Percentiles rank a stretch among this genome's conserved stretches.
phyloP scores from a whole-genome alignment of 2,888 invertebrate species.

The Tanypteryx hageni region DNA sequence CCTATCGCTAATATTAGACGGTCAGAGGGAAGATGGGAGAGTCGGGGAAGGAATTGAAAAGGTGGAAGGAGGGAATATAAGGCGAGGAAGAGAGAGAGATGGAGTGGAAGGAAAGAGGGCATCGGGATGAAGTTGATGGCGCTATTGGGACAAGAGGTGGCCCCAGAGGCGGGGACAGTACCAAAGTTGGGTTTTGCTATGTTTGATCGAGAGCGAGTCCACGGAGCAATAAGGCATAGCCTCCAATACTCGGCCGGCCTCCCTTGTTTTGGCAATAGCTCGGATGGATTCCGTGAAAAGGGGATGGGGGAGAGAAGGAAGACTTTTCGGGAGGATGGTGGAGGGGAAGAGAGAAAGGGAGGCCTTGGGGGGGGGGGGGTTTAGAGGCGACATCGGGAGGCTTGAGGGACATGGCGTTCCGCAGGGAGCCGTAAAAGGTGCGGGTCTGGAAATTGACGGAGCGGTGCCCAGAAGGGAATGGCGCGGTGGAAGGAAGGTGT shows the following conservation, averaged over 20 bases:
- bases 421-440: slow-evolving; percentile 60
- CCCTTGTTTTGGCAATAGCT: slow-evolving; percentile 40
- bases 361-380: background rate
- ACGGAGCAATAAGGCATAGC: slow-evolving; percentile 18
- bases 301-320: background rate
- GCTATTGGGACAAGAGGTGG: slow-evolving; percentile 21
- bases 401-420: slow-evolving; percentile 41
- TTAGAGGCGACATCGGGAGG: background rate
- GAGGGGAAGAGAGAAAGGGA: no score
- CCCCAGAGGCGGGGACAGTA: background rate
- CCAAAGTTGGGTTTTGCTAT: slow-evolving; percentile 34
- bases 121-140: slow-evolving; percentile 31
- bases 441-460: slow-evolving; percentile 49
- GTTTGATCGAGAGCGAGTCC: slow-evolving; percentile 25
- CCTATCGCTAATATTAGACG: background rate
- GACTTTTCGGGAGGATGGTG: background rate
- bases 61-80: background rate
- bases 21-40: background rate
- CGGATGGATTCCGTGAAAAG: background rate
- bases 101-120: background rate
- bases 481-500: background rate
- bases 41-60: background rate
- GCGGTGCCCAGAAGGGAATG: background rate
- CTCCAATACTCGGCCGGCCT: background rate
- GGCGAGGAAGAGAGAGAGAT: background rate